phyloP scores from a whole-genome alignment of 2,797 vertebrate genomes.

The Tokudaia muenninki region DNA sequence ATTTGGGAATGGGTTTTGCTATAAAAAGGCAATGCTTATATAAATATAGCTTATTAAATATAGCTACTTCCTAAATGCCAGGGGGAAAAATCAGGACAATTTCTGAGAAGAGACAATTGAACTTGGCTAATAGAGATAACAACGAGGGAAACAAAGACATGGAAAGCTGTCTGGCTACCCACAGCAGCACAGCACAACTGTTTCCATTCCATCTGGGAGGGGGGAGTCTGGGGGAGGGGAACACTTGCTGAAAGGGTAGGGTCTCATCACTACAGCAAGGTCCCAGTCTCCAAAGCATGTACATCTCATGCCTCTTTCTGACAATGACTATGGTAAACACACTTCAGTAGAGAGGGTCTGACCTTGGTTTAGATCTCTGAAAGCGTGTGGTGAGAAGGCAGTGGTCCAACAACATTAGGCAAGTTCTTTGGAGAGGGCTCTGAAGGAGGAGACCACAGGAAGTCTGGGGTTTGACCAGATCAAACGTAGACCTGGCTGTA shows the following conservation, averaged over 20 bases:
- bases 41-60: neutral
- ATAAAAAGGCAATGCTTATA: neutral
- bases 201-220: neutral
- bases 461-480: neutral
- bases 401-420: neutral
- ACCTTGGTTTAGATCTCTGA: neutral
- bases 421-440: neutral
- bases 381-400: neutral
- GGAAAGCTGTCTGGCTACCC: neutral
- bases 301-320: neutral
- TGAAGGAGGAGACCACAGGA: neutral
- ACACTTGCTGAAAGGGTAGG: no score
- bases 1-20: constrained; percentile 31
- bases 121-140: neutral
- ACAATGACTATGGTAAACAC: neutral
- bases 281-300: neutral
- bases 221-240: neutral
- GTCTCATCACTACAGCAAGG: neutral
- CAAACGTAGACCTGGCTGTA: neutral
- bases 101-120: neutral
- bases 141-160: neutral
- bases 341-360: neutral
- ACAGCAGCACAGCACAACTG: neutral
- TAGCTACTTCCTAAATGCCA: neutral
- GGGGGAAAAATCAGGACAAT: constrained; percentile 8